Evolutionary conservation across 2,888 invertebrate species (phyloP).

Genomic region (Sialis fuliginosa): DNA sequence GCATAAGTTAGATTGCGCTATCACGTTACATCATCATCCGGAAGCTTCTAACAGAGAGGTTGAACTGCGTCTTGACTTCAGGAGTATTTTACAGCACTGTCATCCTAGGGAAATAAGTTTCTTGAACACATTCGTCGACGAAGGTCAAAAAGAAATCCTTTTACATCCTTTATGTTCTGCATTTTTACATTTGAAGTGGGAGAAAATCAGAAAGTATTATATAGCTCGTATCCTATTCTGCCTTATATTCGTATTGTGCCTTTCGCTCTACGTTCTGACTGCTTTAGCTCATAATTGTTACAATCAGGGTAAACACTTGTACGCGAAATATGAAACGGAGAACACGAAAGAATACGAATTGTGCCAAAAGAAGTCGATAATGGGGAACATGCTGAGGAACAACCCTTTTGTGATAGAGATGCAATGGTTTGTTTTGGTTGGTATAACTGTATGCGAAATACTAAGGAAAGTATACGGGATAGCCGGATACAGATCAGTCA

Average conservation of each 20-base stretch:
- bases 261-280: slow-evolving; percentile 67
- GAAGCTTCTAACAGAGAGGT: slow-evolving; percentile 63
- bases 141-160: slow-evolving; percentile 74
- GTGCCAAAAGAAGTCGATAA: slow-evolving; percentile 61
- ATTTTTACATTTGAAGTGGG: slow-evolving; percentile 77
- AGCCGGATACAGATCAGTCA: slow-evolving; percentile 64
- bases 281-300: slow-evolving; percentile 73
- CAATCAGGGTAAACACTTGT: slow-evolving; percentile 59
- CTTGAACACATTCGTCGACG: slow-evolving; percentile 71
- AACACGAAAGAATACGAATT: slow-evolving; percentile 53
- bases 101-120: slow-evolving; percentile 74
- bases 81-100: slow-evolving; percentile 64
- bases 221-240: slow-evolving; percentile 62
- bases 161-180: slow-evolving; percentile 77
- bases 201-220: slow-evolving; percentile 76
- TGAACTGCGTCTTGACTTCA: slow-evolving; percentile 65
- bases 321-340: slow-evolving; percentile 32
- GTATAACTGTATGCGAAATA: slow-evolving; percentile 63
- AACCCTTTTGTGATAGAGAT: slow-evolving; percentile 63
- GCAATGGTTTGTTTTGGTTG: slow-evolving; percentile 68
- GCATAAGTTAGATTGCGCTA: slow-evolving; percentile 64
- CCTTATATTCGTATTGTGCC: slow-evolving; percentile 58
- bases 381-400: slow-evolving; percentile 54
- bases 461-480: slow-evolving; percentile 66
- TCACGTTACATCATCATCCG: slow-evolving; percentile 59